These are phyloP conservation scores for Syrphus vitripennis DNA, from an alignment of 2,888 invertebrate species.

Conservation along the genomic window DNA sequence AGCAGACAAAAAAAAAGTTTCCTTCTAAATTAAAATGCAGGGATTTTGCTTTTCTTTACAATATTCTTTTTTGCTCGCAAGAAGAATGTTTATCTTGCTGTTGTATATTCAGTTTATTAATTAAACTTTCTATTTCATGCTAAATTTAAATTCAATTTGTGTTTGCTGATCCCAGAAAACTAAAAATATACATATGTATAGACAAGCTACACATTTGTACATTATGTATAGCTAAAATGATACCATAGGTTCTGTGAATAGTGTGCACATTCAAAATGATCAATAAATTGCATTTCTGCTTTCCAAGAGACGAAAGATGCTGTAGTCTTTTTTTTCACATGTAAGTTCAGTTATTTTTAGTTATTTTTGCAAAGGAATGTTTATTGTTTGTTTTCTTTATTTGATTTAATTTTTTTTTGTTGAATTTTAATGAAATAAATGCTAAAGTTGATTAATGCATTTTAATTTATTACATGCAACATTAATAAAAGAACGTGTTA, in stretches of 20 bases:
- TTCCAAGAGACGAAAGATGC: conserved; percentile 5
- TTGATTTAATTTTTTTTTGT: conserved; percentile 7
- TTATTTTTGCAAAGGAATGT: not conserved
- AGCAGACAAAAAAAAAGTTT: not conserved
- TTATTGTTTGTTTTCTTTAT: conserved; percentile 7
- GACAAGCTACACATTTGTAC: not conserved
- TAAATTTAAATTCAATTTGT: conserved; percentile 79
- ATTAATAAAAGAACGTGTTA: conserved; percentile 74
- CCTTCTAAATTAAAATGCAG: not conserved
- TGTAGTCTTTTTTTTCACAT: not conserved
- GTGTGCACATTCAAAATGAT: conserved; percentile 21
- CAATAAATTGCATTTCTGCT: conserved; percentile 45
- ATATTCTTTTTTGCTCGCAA: conserved; percentile 9
- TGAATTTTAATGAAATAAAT: conserved; percentile 72
- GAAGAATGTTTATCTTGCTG: conserved; percentile 12
- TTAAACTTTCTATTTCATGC: conserved; percentile 79
- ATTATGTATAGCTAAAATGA: not conserved
- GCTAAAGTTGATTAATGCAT: conserved; percentile 70
- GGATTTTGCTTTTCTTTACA: not conserved
- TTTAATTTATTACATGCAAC: conserved; percentile 74
- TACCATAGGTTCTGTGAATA: not conserved
- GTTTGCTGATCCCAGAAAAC: conserved; percentile 75
- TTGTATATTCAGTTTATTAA: conserved; percentile 74
- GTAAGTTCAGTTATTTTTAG: not conserved
- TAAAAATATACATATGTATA: conserved; percentile 73